Evolutionary conservation across 2,888 invertebrate species (phyloP).

Genomic region (Ornithoptera alexandrae): DNA sequence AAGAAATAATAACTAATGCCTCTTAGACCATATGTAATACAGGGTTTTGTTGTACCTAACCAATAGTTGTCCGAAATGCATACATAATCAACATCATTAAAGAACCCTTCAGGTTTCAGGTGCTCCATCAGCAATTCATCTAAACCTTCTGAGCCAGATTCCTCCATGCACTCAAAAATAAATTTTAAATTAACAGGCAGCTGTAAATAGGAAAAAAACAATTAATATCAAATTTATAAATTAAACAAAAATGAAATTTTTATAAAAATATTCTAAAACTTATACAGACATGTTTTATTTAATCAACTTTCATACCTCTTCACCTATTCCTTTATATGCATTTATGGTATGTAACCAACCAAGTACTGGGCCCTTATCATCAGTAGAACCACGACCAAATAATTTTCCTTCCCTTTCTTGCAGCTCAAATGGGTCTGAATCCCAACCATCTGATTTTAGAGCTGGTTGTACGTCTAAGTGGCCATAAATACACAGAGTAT

Average conservation of each 20-base stretch:
- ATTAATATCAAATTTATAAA: not conserved
- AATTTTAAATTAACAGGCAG: slow-evolving; percentile 91
- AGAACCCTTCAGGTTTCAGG: slow-evolving; percentile 84
- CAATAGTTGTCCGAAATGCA: slow-evolving; percentile 99
- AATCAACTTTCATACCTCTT: slow-evolving; percentile 62
- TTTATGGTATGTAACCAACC: slow-evolving; percentile 97
- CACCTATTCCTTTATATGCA: slow-evolving; percentile 87
- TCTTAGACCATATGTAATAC: slow-evolving; percentile 96
- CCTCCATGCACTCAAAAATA: slow-evolving; percentile 99
- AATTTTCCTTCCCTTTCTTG: slow-evolving; percentile 93
- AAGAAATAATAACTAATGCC: slow-evolving; percentile 95
- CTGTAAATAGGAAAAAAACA: slow-evolving; percentile 40
- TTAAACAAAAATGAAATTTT: too few relatives aligned
- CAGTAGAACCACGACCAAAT: slow-evolving; percentile 94
- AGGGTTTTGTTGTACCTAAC: slow-evolving; percentile 98
- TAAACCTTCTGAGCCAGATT: slow-evolving; percentile 97
- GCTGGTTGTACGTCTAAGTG: slow-evolving; percentile 99
- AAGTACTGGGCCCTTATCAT: slow-evolving; percentile 97
- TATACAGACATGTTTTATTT: not conserved
- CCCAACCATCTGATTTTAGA: slow-evolving; percentile 95
- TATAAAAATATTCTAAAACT: too few relatives aligned
- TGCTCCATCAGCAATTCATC: slow-evolving; percentile 86
- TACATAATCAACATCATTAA: slow-evolving; percentile 92
- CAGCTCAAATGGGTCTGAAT: slow-evolving; percentile 95
- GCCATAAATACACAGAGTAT: slow-evolving; percentile 96